Percentiles rank a stretch among this genome's conserved stretches.
These are phyloP conservation scores for Plecotus auritus DNA, from an alignment of 2,113 vertebrate species.

Conservation along the genomic window DNA sequence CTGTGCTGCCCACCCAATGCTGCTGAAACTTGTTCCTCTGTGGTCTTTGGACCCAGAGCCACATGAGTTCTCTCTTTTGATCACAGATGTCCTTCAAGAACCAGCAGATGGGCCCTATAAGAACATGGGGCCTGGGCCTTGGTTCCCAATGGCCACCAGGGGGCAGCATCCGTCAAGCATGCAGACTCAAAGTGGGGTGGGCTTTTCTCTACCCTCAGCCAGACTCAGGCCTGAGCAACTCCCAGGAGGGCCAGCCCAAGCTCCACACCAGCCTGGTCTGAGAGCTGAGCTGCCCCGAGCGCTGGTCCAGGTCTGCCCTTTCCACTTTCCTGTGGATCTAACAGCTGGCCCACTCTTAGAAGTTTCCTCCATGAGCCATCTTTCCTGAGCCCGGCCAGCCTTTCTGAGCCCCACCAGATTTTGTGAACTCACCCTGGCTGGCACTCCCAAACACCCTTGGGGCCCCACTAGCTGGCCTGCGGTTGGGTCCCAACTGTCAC, in stretches of 20 bases:
- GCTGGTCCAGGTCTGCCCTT: neutral
- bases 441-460: neutral
- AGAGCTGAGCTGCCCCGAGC: neutral
- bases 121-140: neutral
- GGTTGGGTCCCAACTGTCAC: neutral
- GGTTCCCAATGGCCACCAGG: conserved; percentile 53
- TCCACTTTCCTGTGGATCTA: neutral
- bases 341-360: neutral
- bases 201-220: neutral
- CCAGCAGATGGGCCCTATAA: neutral
- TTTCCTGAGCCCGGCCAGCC: neutral
- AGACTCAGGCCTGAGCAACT: neutral
- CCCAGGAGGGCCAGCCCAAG: neutral
- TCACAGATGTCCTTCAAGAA: neutral
- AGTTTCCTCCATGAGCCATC: neutral
- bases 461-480: neutral
- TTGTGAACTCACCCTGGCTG: neutral
- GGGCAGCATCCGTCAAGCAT: conserved; percentile 61
- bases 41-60: neutral
- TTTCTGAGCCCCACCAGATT: neutral
- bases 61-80: neutral
- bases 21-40: neutral
- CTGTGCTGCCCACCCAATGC: neutral
- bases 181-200: conserved; percentile 8
- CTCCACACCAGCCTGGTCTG: neutral